Evolutionary conservation across 2,888 invertebrate genomes (phyloP).

Genomic region (Amphipyra tragopoginis): DNA sequence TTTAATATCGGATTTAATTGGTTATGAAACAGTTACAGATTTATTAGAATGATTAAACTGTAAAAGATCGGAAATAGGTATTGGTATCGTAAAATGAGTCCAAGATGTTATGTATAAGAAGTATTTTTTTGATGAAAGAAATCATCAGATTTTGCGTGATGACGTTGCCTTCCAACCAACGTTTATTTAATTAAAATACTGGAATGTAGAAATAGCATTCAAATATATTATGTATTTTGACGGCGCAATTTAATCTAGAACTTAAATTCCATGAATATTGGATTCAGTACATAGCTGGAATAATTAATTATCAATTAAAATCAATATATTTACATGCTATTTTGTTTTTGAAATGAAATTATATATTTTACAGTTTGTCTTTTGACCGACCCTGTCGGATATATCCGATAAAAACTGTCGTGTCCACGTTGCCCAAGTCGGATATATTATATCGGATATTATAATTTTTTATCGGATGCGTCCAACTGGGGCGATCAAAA

Average conservation of each 20-base stretch:
- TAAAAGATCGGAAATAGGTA: conserved; percentile 21
- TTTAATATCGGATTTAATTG: conserved; percentile 25
- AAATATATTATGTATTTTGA: conserved; percentile 26
- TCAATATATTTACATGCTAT: conserved; percentile 39
- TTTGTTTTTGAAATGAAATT: conserved; percentile 35
- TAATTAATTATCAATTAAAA: not conserved
- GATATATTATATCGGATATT: no score
- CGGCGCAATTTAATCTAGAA: not conserved
- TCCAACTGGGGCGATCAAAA: no score
- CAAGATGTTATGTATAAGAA: conserved; percentile 41
- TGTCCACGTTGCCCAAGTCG: no score
- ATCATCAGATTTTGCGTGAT: conserved; percentile 32
- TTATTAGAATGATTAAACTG: conserved; percentile 51
- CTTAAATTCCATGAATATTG: conserved; percentile 23
- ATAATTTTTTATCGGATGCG: no score
- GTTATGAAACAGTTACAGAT: conserved; percentile 45
- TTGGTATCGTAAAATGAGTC: conserved; percentile 33
- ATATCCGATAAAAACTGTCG: no score
- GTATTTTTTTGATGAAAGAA: conserved; percentile 30
- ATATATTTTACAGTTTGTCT: conserved; percentile 10
- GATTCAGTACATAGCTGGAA: conserved; percentile 21
- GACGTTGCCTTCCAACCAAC: conserved; percentile 40
- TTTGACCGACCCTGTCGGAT: no score
- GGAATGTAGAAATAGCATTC: conserved; percentile 37
- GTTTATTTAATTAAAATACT: conserved; percentile 31